Base-by-base conservation (phyloP, 2,797 vertebrate species). In the Cichlasoma orientale region DNA sequence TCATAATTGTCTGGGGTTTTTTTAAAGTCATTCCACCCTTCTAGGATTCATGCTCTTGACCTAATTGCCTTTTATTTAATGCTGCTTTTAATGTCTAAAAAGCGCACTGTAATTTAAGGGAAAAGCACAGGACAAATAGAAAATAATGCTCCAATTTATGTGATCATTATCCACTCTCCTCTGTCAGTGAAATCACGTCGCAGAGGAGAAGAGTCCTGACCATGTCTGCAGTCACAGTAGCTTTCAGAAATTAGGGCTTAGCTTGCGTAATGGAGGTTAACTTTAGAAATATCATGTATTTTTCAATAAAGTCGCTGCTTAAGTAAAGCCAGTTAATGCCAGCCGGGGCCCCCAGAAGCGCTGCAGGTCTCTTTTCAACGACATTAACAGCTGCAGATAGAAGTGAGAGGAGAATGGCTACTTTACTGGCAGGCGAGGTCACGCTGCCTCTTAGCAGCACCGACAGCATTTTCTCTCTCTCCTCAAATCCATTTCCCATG, bases 361-460 rank as follows among this genome's bases (percentile, higher is more conserved):
- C 56, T 8, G 36, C 69, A 7, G 57, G 72, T 83, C 72, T 83
- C 77, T 82, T 74, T 82, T 70, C 85, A 86, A 27, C 44, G 6
- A 27, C 70, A 47, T 77, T 68, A 92, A 88, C 89, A 91, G 89
- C 90, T 90, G 90, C 85, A 78, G 72, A 66, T 57, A 68, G 84
- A 73, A 52, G 72, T 23, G 41, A 72, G 82, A 58, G 63, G 61
- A 77, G 78, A 79, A 78, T 2, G 71, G 57, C 79, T 69, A 82
- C 77, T 89, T 77, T 71, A 27, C 83, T 23, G 47, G 80, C 77
- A 68, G 81, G 9, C 76, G 55, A 86, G 90, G 90, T 89, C 88
- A 77, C 54, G 9, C 50, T 23, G 77, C 76, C 84, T 78, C 82
- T 78, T 23, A 84, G 66, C 78, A 21, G 58, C 72, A 33, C 84